Evolutionary conservation across 1,140 invertebrate genomes (phyloP), one percentile per base, ranked within the genome.

Genomic region (Drosophila kanapiae): DNA sequence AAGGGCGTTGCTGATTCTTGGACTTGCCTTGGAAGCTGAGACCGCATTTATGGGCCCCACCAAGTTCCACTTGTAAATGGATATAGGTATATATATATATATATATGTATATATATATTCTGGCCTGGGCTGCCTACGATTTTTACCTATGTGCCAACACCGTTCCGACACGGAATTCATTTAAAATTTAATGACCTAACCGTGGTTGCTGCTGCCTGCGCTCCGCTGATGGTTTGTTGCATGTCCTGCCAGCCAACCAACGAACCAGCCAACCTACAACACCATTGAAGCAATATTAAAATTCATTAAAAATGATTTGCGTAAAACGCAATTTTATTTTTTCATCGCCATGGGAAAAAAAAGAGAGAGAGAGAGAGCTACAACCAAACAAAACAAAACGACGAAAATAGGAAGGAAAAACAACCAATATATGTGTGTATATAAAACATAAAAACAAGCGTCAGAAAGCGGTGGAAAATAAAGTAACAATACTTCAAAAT

Each of bases 221-320:
- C 61, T 78, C n/a, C n/a, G 72, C 74, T 80, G 42, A 33, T 43
- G 27, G 29, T 16, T 62, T 40, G 70, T 58, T 71, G 65, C 75
- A 58, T 78, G 74, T 70, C 60, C 49, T 62, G 63, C 10, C 45
- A 29, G 64, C 43, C 58, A 51, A 13, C 16, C 67, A 48, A 23
- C 67, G 7, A 3, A 48, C 23, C 47, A 10, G 9, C 27, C 43
- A 65, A 35, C 60, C 61, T 69, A 38, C 49, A 70, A 38, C 57
- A 63, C 31, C 53, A 48, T 51, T 35, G 54, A 61, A 42, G 74
- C 81, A 54, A 91, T 90, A 91, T 90, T 91, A 90, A 91, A 90
- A 90, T 91, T 90, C 86, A 90, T 90, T 90, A 90, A 90, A 90
- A 90, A 90, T 90, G 86, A 90, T 90, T 90, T 90, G 85, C 85